Evolutionary conservation across 2,113 vertebrate genomes (phyloP).

Genomic region (Hemicordylus capensis): DNA sequence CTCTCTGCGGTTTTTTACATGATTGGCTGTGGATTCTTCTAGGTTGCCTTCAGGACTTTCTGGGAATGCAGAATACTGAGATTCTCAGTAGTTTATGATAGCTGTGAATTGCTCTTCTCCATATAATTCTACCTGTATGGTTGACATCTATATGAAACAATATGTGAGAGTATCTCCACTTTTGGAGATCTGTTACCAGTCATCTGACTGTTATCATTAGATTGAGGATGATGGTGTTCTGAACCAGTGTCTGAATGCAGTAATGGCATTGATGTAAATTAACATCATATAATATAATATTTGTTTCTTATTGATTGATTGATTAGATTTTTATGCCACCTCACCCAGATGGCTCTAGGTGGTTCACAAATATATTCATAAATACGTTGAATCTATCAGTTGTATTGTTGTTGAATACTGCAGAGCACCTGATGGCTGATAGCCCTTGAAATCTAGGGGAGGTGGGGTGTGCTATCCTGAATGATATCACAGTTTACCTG

Average conservation of each 20-base stretch:
- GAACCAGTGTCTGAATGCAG: not conserved
- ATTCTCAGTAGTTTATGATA: not conserved
- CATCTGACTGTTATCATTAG: not conserved
- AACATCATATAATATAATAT: too few species aligned
- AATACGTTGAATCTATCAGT: not conserved
- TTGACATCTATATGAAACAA: not conserved
- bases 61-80: not conserved
- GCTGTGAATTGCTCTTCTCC: not conserved
- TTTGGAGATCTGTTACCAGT: too few species aligned
- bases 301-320: too few species aligned
- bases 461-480: not conserved
- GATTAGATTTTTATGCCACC: too few species aligned
- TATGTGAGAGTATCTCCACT: not conserved
- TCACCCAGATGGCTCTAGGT: too few species aligned
- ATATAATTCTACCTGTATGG: not conserved
- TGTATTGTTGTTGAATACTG: too few species aligned
- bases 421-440: not conserved
- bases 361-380: too few species aligned
- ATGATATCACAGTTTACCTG: not conserved
- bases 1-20: not conserved
- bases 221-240: not conserved
- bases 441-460: not conserved
- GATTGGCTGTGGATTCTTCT: not conserved
- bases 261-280: not conserved
- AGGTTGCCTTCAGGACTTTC: too few species aligned